Base-by-base conservation (phyloP, 2,888 invertebrate genomes). In the Ochropacha duplaris region DNA sequence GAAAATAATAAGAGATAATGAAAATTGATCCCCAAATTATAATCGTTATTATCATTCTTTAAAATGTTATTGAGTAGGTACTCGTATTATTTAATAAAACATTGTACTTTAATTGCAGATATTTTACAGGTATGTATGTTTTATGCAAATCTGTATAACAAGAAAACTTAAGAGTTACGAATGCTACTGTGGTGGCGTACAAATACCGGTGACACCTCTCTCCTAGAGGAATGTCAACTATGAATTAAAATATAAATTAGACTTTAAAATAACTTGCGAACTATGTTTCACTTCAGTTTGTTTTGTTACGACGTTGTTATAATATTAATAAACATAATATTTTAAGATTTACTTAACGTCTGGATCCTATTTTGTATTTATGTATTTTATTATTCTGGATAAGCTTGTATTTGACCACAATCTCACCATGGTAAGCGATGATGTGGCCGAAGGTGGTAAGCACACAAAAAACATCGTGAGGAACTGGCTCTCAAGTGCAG, bases 91-190 rank as follows among this genome's bases (percentile, higher is more conserved):
- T n/a, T n/a, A 36, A 1, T 36, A 5, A 36, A n/a, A 36, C 6
- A n/a, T 36, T n/a, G 14, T 1, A 19, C 2, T 19, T 9, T 19
- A 19, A 44, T 9, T 9, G 44, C 9, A n/a, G 44, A 19, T n/a
- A 36, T n/a, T 36, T 36, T 36, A 19, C n/a, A 44, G 44, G 16
- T 39, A 39, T 4, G 5, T 39, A 39, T 44, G 19, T 44, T 19
- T 49, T 56, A 58, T 31, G 44, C 31, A 26, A 50, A 50, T 31
- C 36, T 49, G 55, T 55, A 44, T 61, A 59, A 62, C 61, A 59
- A 59, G 61, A 59, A 59, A 62, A 62, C 57, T 62, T 62, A 59
- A 65, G 28, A 28, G 22, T 28, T 31, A 22, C 28, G n/a, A 49
- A 22, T 24, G n/a, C 44, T 22, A 49, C 44, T 16, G 39, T 44